phyloP scores from a whole-genome alignment of 2,113 vertebrate species.

The Atlantisia rogersi region DNA sequence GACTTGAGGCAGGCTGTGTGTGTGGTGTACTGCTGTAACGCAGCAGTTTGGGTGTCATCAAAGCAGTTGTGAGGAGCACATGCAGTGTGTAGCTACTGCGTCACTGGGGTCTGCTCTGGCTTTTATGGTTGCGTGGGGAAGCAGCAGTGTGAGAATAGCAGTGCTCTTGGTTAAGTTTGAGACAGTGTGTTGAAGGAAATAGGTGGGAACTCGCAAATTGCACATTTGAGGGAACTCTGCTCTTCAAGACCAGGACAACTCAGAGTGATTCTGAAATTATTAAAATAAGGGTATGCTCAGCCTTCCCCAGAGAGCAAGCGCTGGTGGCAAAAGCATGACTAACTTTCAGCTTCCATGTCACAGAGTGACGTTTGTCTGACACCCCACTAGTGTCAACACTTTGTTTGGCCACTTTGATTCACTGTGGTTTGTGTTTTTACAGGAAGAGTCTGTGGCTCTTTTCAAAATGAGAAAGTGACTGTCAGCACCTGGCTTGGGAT shows the following conservation, averaged over 20 bases:
- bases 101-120: neutral
- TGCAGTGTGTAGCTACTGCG: fast-evolving
- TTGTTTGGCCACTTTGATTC: neutral
- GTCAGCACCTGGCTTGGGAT: neutral
- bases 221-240: neutral
- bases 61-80: neutral
- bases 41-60: neutral
- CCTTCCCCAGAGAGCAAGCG: neutral
- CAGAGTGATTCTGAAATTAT: neutral
- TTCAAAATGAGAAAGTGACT: constrained; percentile 60
- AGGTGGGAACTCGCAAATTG: neutral
- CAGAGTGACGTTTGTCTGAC: neutral
- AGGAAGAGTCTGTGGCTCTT: constrained; percentile 3
- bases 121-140: neutral
- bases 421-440: constrained; percentile 21
- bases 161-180: neutral
- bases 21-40: neutral
- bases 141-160: neutral
- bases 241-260: neutral
- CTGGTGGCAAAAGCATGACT: neutral
- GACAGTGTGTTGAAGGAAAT: neutral
- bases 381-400: fast-evolving
- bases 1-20: neutral
- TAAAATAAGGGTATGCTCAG: neutral
- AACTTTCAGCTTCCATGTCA: neutral